phyloP scores from a whole-genome alignment of 2,113 vertebrate species.

The Columbina picui region DNA sequence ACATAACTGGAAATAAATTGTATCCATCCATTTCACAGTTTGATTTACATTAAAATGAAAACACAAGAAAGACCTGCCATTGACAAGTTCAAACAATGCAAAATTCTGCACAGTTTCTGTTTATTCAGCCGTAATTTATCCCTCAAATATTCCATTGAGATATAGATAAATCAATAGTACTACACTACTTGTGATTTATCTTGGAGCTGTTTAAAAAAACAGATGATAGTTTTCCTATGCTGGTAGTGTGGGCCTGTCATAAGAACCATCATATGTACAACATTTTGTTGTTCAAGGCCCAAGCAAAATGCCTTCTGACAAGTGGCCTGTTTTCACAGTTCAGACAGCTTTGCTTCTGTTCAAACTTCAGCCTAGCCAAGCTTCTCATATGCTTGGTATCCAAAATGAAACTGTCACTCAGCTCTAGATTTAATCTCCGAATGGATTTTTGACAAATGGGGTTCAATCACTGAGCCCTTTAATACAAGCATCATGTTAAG shows the following conservation, averaged over 20 bases:
- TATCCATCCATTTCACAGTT: constrained; percentile 65
- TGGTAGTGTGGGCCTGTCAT: background rate
- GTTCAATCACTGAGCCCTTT: background rate
- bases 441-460: background rate
- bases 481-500: background rate
- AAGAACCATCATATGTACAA: background rate
- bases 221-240: constrained; percentile 26
- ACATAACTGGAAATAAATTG: constrained; percentile 69
- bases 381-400: background rate
- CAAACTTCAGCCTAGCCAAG: background rate
- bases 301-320: constrained; percentile 42
- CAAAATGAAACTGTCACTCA: background rate
- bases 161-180: constrained; percentile 62
- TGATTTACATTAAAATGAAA: constrained; percentile 67
- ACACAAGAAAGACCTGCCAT: constrained; percentile 22
- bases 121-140: constrained; percentile 32
- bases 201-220: background rate
- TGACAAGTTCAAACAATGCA: constrained; percentile 60
- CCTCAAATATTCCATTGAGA: constrained; percentile 52
- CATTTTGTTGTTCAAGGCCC: background rate
- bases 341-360: constrained; percentile 26
- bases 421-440: background rate
- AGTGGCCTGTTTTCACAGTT: background rate
- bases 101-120: constrained; percentile 54
- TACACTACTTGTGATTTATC: constrained; percentile 48